These are phyloP conservation scores for Scaptomyza polygonia DNA, from an alignment of 2,888 invertebrate species.

Conservation along the genomic window DNA sequence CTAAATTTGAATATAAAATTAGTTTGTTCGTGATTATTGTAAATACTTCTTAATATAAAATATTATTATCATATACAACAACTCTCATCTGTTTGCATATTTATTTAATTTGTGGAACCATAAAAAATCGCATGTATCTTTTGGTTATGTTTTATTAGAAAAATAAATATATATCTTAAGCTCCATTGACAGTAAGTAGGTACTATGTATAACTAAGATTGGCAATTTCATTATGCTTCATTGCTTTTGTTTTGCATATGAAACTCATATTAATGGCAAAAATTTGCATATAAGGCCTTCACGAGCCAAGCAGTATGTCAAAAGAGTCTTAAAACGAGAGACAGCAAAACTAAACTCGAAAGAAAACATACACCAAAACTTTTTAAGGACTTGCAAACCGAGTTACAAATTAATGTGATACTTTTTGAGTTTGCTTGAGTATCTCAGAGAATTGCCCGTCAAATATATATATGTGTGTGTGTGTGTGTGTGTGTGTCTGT, in stretches of 20 bases:
- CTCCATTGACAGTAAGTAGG: neutral
- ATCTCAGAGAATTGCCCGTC: slow-evolving; percentile 20
- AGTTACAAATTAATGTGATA: slow-evolving; percentile 62
- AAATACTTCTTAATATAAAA: too few species aligned
- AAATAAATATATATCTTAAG: too few species aligned
- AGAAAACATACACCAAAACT: slow-evolving; percentile 54
- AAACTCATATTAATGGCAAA: slow-evolving; percentile 29
- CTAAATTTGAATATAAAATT: too few species aligned
- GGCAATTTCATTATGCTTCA: slow-evolving; percentile 15
- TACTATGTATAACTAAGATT: slow-evolving; percentile 1
- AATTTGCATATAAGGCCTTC: slow-evolving; percentile 54
- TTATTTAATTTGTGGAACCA: too few species aligned
- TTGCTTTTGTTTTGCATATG: slow-evolving; percentile 25
- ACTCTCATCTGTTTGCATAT: too few species aligned
- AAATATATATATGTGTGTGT: slow-evolving; percentile 19
- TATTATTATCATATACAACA: too few species aligned
- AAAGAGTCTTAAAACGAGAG: slow-evolving; percentile 24
- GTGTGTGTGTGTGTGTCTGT: slow-evolving; percentile 10
- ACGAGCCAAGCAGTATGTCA: slow-evolving; percentile 10
- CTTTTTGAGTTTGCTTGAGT: slow-evolving; percentile 24
- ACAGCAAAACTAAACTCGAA: slow-evolving; percentile 41
- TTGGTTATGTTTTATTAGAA: too few species aligned
- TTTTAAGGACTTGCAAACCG: slow-evolving; percentile 43
- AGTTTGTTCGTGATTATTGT: too few species aligned
- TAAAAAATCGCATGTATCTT: too few species aligned